A percentile compares a stretch with the other conserved stretches of the same genome.
Evolutionary conservation across 2,888 invertebrate species (phyloP).

Genomic region (Cephalotes varians): DNA sequence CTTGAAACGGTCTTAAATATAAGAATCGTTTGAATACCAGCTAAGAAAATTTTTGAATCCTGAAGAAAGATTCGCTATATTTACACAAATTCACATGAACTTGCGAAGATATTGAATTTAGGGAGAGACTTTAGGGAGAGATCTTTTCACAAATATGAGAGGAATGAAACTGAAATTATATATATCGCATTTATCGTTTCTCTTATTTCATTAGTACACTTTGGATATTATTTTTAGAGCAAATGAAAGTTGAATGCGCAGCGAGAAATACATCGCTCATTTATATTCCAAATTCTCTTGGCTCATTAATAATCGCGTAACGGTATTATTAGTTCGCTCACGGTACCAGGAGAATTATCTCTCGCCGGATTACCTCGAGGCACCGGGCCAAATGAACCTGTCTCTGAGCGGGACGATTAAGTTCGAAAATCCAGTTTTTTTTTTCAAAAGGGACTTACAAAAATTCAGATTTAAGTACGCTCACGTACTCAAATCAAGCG

Average conservation of each 20-base stretch:
- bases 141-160: neutral
- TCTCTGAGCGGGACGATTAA: neutral
- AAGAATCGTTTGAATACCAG: too few species aligned
- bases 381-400: neutral
- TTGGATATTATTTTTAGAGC: neutral
- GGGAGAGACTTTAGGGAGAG: neutral
- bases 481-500: neutral
- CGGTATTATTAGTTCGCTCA: slow-evolving; percentile 46
- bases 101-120: neutral
- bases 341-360: slow-evolving; percentile 11
- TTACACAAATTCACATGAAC: neutral
- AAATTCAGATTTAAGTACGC: neutral
- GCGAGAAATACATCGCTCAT: neutral
- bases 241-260: neutral
- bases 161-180: neutral
- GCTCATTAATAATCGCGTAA: slow-evolving; percentile 22
- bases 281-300: slow-evolving; percentile 22
- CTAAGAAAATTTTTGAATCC: neutral
- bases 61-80: neutral
- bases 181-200: neutral
- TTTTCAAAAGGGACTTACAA: neutral
- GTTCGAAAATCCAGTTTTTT: neutral
- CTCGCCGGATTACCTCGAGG: slow-evolving; percentile 14
- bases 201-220: neutral
- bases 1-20: too few species aligned